Base-by-base conservation (phyloP, 2,797 vertebrate genomes). In the Telmatherina bonti region DNA sequence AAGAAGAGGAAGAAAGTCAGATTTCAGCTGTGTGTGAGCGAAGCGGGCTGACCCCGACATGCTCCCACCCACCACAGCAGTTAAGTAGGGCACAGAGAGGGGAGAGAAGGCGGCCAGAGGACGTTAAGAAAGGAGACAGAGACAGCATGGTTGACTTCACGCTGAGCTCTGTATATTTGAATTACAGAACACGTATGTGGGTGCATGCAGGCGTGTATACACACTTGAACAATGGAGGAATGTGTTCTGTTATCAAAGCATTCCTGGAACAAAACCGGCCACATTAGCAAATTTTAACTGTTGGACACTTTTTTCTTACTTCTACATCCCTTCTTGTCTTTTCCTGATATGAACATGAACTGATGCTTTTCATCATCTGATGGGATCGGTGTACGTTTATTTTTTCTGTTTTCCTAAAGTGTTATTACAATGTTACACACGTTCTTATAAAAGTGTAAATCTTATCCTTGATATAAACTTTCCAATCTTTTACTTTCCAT, bases 161-260 rank as follows among this genome's bases (percentile, higher is more conserved):
- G 31, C 56, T 9, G 6, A 6, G 49, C 76, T 54, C 66, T 62
- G 24, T 29, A 2, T 20, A 62, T 78, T 55, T 57, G 62, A 68
- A 60, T 63, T 70, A 49, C 55, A 63, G 60, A 54, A 47, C 47
- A 38, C 18, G 10, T 30, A 13, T 36, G 24, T 9, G 31, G 20
- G 31, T 31, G 3, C 26, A 72, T 29, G 54, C 61, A 62, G 33
- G 6, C 29, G 49, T 24, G 31, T 45, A 49, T 26, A 33, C 22
- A 27, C 57, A 16, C 0, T 6, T 7, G 2, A 54, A 62, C 65
- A 53, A 62, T 16, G 45, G 67, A 27, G 69, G 41, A 36, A 72
- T 54, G 68, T 86, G 71, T 65, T 70, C 54, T 2, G 52, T 51
- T 22, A 62, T 82, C 76, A 58, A 47, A 55, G 24, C 72, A 30